These are phyloP conservation scores for Oithona nana DNA, from an alignment of 2,888 invertebrate species.

Conservation along the genomic window DNA sequence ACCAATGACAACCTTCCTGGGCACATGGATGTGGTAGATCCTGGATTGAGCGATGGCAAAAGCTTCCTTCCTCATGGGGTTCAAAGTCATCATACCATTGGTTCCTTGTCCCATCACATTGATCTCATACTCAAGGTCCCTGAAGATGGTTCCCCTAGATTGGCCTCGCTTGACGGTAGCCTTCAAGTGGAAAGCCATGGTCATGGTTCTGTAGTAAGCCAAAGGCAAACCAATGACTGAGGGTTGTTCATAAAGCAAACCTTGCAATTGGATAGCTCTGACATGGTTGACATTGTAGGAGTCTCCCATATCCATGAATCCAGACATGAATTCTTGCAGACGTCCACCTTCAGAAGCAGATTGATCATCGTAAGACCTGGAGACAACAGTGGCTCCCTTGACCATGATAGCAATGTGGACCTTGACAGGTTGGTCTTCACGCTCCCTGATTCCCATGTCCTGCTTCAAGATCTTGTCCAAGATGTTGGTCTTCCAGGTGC, in stretches of 20 bases:
- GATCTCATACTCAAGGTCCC: constrained; percentile 10
- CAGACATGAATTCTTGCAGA: background rate
- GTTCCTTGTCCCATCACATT: background rate
- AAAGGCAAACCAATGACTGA: constrained; percentile 8
- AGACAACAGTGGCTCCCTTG: constrained; percentile 5
- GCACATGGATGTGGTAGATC: constrained; percentile 8
- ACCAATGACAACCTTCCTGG: constrained; percentile 14
- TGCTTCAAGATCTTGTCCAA: background rate
- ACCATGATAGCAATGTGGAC: constrained; percentile 2
- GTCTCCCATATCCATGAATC: constrained; percentile 1
- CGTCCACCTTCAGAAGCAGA: background rate
- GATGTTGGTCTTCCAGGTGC: constrained; percentile 11
- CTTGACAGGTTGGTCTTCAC: constrained; percentile 8
- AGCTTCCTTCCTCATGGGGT: background rate
- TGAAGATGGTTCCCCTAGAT: constrained; percentile 8
- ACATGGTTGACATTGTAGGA: constrained; percentile 15
- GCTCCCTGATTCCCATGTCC: constrained; percentile 6
- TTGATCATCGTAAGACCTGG: constrained; percentile 3
- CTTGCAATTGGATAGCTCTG: background rate
- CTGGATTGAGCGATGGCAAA: constrained; percentile 1
- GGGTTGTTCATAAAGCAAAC: constrained; percentile 14
- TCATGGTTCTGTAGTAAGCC: background rate
- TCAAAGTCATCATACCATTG: background rate
- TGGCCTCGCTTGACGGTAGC: constrained; percentile 12
- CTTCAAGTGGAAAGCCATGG: background rate